Evolutionary conservation across 2,113 vertebrate genomes (phyloP).

Genomic region (Camarhynchus parvulus): DNA sequence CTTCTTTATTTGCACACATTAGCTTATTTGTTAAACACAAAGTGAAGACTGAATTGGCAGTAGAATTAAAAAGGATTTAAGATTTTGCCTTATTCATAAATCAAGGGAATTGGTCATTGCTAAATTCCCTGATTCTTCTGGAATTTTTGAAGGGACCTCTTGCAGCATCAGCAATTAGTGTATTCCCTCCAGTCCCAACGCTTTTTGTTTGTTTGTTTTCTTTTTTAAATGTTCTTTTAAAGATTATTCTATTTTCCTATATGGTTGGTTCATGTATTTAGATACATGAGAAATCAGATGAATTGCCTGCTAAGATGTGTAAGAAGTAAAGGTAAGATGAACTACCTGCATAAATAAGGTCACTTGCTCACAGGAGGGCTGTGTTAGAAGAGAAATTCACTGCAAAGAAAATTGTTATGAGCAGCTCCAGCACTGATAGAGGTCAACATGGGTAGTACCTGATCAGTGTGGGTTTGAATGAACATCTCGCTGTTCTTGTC

Average conservation of each 20-base stretch:
- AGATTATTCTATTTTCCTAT: neutral
- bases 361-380: neutral
- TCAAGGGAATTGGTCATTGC: neutral
- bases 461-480: neutral
- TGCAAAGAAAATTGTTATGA: neutral
- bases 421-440: neutral
- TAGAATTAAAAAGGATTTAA: slow-evolving; percentile 11
- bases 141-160: neutral
- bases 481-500: neutral
- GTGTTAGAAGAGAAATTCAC: neutral
- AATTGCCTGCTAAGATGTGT: neutral
- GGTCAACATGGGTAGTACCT: neutral
- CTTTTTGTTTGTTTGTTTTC: neutral
- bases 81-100: neutral
- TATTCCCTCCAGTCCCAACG: neutral
- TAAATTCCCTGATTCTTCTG: neutral
- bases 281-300: neutral
- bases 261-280: neutral
- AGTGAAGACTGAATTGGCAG: neutral
- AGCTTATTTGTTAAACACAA: slow-evolving; percentile 11
- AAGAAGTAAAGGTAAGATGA: neutral
- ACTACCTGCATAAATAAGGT: neutral
- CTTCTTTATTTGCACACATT: neutral
- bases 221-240: neutral
- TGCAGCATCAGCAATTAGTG: neutral